Percentiles rank a stretch among this genome's conserved stretches.
phyloP scores from a whole-genome alignment of 2,797 vertebrate genomes.

The Gouania willdenowi region DNA sequence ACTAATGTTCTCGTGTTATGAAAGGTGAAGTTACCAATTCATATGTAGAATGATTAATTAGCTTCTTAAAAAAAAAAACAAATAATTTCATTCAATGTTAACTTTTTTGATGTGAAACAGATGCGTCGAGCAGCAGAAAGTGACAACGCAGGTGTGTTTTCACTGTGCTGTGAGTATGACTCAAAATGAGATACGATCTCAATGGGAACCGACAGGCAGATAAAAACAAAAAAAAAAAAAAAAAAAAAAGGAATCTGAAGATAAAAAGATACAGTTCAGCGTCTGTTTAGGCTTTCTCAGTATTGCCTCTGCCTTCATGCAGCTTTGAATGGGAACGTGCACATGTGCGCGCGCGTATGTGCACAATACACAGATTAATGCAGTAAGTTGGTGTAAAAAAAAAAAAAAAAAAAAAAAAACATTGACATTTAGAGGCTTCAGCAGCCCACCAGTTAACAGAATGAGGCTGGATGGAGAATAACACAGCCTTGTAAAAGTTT shows the following conservation, averaged over 20 bases:
- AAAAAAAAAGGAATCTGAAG: constrained; percentile 46
- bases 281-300: constrained; percentile 49
- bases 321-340: constrained; percentile 53
- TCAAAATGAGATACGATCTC: constrained; percentile 49
- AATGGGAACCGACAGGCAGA: constrained; percentile 50
- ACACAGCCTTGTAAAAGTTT: too few relatives aligned
- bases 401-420: constrained; percentile 66
- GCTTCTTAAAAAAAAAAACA: too few relatives aligned
- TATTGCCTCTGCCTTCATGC: constrained; percentile 45
- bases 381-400: constrained; percentile 50
- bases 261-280: constrained; percentile 57
- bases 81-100: too few relatives aligned
- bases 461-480: constrained; percentile 39
- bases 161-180: constrained; percentile 36
- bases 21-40: too few relatives aligned
- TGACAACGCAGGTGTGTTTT: constrained; percentile 37
- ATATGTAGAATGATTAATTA: too few relatives aligned
- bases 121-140: too few relatives aligned
- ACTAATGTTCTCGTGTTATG: too few relatives aligned
- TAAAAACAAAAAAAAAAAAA: constrained; percentile 45
- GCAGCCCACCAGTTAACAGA: constrained; percentile 54
- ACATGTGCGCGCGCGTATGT: constrained; percentile 13
- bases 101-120: too few relatives aligned
- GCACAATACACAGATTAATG: constrained; percentile 53
- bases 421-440: constrained; percentile 71